These are phyloP conservation scores for Ornithorhynchus anatinus DNA, from an alignment of 2,113 vertebrate species.

Conservation along the genomic window DNA sequence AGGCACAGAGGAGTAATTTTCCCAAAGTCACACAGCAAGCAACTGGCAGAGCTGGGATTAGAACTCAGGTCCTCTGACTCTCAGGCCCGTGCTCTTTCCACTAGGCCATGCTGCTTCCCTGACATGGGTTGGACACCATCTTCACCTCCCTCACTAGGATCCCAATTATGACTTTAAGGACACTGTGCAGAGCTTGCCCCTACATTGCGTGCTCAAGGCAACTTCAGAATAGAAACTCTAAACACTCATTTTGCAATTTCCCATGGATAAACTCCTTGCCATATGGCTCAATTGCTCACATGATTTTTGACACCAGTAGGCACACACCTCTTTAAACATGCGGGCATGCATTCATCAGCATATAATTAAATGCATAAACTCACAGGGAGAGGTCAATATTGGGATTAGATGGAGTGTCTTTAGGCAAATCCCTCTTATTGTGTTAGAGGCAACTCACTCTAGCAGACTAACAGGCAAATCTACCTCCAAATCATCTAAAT, in stretches of 20 bases:
- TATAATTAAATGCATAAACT: neutral
- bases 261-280: neutral
- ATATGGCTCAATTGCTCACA: neutral
- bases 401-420: constrained; percentile 7
- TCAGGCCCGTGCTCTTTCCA: too few species aligned
- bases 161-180: too few species aligned
- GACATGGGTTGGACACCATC: too few species aligned
- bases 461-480: constrained; percentile 23
- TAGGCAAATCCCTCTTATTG: neutral
- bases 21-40: too few species aligned
- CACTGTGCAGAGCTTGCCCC: too few species aligned
- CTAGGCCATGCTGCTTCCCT: too few species aligned
- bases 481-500: neutral
- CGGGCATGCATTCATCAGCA: constrained; percentile 8
- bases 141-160: too few species aligned
- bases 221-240: neutral
- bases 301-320: neutral
- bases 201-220: too few species aligned
- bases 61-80: too few species aligned
- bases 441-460: neutral
- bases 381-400: neutral
- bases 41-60: too few species aligned
- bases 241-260: neutral
- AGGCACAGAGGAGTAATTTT: too few species aligned
- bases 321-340: neutral